Percentiles rank a stretch among this genome's conserved stretches.
Conservation (phyloP, 2,797 vertebrate species). For the Miichthys miiuy region DNA sequence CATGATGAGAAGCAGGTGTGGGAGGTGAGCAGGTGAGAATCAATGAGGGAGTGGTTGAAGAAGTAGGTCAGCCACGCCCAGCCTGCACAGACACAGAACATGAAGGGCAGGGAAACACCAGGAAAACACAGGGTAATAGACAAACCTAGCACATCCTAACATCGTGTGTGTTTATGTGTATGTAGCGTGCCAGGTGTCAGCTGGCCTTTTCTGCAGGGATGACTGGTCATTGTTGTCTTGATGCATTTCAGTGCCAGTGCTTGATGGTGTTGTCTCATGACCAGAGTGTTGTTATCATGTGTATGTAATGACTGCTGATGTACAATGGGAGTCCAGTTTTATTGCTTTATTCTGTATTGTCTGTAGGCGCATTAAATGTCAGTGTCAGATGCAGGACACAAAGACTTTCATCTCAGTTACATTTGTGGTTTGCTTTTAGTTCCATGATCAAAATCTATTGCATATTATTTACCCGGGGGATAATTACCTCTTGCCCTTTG, state of each 20-base stretch:
- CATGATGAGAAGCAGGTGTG: too few species aligned
- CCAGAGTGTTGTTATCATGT: not conserved
- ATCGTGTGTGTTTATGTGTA: not conserved
- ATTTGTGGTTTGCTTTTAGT: not conserved
- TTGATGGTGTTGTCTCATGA: conserved; percentile 5
- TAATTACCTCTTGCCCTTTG: conserved; percentile 4
- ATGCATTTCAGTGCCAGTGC: not conserved
- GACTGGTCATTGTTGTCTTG: conserved; percentile 6
- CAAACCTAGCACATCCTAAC: too few species aligned
- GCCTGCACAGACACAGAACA: too few species aligned
- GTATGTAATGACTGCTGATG: not conserved
- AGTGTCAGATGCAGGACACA: not conserved
- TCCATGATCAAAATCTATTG: not conserved
- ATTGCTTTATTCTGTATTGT: conserved; percentile 5
- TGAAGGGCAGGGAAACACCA: too few species aligned
- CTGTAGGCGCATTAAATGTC: not conserved
- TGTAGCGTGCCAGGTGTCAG: not conserved
- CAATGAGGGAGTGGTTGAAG: too few species aligned
- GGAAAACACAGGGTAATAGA: too few species aligned
- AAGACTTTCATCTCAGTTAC: not conserved
- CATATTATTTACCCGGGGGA: not conserved
- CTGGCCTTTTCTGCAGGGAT: conserved; percentile 4
- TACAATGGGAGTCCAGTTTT: not conserved
- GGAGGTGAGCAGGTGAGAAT: too few species aligned
- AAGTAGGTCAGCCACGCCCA: too few species aligned